phyloP scores from a whole-genome alignment of 2,113 vertebrate genomes.

The Notechis scutatus region DNA sequence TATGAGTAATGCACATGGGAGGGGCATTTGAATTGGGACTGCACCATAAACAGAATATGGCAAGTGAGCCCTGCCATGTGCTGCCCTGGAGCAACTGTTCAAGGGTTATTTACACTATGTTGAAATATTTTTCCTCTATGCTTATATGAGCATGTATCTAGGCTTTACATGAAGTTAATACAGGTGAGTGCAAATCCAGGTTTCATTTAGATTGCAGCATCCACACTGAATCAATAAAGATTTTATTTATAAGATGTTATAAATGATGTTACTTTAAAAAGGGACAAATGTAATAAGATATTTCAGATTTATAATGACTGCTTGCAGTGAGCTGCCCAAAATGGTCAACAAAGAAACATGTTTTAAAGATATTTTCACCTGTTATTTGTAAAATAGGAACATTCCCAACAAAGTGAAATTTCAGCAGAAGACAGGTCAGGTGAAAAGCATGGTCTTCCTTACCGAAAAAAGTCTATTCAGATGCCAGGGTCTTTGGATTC shows the following conservation, averaged over 20 bases:
- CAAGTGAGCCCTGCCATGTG: neutral
- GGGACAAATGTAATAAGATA: neutral
- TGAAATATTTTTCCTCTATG: neutral
- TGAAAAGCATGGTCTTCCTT: constrained; percentile 51
- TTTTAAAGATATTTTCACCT: constrained; percentile 48
- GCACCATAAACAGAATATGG: neutral
- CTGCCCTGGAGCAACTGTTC: neutral
- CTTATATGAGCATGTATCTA: neutral
- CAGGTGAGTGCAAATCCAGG: neutral
- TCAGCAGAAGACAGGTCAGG: constrained; percentile 52
- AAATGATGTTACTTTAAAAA: neutral
- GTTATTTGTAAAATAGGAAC: constrained; percentile 61
- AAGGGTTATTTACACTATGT: neutral
- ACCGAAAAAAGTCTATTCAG: constrained; percentile 48
- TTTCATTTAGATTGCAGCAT: neutral
- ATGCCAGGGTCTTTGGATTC: constrained; percentile 35
- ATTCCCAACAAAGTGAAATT: constrained; percentile 52
- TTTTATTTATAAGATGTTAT: neutral
- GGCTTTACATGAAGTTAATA: neutral
- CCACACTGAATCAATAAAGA: neutral
- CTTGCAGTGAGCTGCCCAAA: constrained; percentile 18
- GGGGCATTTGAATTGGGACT: neutral
- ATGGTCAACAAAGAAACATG: constrained; percentile 18
- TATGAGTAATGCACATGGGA: neutral
- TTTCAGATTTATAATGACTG: neutral